Conservation (phyloP, 2,113 vertebrate species). For the Dasyprocta punctata region DNA sequence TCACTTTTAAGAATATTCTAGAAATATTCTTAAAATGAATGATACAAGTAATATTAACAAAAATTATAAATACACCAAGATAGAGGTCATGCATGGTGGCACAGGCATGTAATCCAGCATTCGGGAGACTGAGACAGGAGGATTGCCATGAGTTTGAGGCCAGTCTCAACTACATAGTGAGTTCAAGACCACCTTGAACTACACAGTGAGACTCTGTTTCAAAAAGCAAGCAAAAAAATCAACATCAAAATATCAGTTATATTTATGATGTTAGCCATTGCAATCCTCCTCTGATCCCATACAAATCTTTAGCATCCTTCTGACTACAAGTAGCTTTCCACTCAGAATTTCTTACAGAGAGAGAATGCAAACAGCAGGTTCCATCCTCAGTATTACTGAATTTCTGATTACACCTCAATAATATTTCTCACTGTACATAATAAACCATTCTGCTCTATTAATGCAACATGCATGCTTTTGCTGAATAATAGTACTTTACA, state of each 20-base stretch:
- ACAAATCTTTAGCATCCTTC: not conserved
- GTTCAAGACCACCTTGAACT: not conserved
- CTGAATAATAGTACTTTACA: not conserved
- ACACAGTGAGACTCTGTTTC: not conserved
- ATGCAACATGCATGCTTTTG: not conserved
- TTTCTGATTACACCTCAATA: not conserved
- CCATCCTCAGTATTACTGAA: not conserved
- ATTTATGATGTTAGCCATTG: not conserved
- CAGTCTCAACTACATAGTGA: not conserved
- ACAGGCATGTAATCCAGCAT: not conserved
- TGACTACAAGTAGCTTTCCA: not conserved
- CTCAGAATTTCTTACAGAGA: not conserved
- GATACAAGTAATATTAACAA: not conserved
- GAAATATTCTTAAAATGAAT: not conserved
- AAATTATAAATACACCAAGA: not conserved
- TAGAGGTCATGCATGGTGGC: not conserved
- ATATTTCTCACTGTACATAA: not conserved
- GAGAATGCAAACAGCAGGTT: not conserved
- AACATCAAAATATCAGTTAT: not conserved
- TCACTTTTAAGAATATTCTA: not conserved
- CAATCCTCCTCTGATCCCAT: not conserved
- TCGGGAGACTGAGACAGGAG: not conserved
- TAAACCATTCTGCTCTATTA: not conserved
- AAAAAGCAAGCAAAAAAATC: not conserved
- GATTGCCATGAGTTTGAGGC: not conserved